phyloP scores from a whole-genome alignment of 2,797 vertebrate species.

The Hybognathus amarus region DNA sequence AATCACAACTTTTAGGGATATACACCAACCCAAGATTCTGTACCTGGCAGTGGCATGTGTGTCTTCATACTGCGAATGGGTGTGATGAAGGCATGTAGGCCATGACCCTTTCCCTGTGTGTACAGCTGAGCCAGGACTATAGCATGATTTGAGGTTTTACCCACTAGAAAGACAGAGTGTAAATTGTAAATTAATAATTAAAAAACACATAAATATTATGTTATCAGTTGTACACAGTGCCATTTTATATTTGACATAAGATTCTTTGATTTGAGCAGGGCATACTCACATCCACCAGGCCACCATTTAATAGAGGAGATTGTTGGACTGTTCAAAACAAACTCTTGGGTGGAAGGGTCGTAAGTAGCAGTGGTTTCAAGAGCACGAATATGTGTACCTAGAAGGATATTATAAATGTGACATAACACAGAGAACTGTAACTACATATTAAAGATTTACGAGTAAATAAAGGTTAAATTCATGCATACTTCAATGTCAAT shows the following conservation, averaged over 20 bases:
- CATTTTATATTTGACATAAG: neutral
- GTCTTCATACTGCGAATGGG: slow-evolving; percentile 89
- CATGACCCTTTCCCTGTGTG: slow-evolving; percentile 87
- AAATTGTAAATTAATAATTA: neutral
- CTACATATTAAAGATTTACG: slow-evolving; percentile 6
- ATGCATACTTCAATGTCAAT: neutral
- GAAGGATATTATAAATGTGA: slow-evolving; percentile 35
- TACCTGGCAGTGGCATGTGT: slow-evolving; percentile 92
- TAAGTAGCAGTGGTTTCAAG: slow-evolving; percentile 97
- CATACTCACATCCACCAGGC: slow-evolving; percentile 94
- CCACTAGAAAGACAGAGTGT: slow-evolving; percentile 77
- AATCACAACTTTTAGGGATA: slow-evolving; percentile 24
- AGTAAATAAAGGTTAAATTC: slow-evolving; percentile 12
- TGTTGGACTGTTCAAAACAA: slow-evolving; percentile 94
- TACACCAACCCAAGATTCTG: slow-evolving; percentile 1
- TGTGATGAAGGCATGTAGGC: slow-evolving; percentile 95
- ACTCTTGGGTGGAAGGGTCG: slow-evolving; percentile 92
- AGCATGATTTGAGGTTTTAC: slow-evolving; percentile 95
- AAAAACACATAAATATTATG: no score
- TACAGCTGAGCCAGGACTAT: slow-evolving; percentile 95
- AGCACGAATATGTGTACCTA: slow-evolving; percentile 93
- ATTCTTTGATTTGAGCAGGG: neutral
- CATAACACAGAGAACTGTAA: neutral
- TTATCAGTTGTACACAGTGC: neutral
- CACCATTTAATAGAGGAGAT: slow-evolving; percentile 99